Percentiles rank a stretch among this genome's conserved stretches.
Conservation (phyloP, 2,113 vertebrate species). For the Corythornis madagascariensis region DNA sequence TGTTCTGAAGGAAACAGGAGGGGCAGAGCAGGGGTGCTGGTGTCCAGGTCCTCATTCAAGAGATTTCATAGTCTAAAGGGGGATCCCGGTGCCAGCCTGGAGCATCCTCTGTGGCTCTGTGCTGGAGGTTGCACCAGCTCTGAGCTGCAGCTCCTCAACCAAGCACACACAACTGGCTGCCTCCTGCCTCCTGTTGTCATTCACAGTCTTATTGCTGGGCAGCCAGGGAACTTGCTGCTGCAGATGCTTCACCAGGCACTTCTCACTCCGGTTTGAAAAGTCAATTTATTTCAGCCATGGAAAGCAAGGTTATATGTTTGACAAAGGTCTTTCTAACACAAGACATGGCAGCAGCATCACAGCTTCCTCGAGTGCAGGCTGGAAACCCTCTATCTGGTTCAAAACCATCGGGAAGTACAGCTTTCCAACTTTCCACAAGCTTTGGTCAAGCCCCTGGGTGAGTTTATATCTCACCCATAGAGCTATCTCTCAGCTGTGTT, state of each 20-base stretch:
- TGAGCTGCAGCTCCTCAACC: neutral
- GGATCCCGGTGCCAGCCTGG: rapidly evolving
- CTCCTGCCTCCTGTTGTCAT: neutral
- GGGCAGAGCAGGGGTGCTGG: neutral
- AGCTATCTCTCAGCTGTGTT: neutral
- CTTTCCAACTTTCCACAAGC: neutral
- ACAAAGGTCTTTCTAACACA: neutral
- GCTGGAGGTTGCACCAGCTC: neutral
- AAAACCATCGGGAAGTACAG: neutral
- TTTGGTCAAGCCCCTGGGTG: neutral
- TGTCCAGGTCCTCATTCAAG: neutral
- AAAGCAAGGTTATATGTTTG: neutral
- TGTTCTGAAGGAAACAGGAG: neutral
- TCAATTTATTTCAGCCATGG: neutral
- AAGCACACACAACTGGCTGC: rapidly evolving
- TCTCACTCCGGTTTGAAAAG: neutral
- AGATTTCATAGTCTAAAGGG: neutral
- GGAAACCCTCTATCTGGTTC: neutral
- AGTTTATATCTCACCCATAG: neutral
- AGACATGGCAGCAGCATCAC: neutral
- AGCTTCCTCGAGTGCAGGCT: neutral
- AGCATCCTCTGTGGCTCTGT: neutral
- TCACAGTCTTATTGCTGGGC: neutral
- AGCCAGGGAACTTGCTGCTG: neutral
- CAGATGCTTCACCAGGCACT: neutral